Evolutionary conservation across 1,140 invertebrate genomes (phyloP).

Genomic region (Antheraea mylitta): DNA sequence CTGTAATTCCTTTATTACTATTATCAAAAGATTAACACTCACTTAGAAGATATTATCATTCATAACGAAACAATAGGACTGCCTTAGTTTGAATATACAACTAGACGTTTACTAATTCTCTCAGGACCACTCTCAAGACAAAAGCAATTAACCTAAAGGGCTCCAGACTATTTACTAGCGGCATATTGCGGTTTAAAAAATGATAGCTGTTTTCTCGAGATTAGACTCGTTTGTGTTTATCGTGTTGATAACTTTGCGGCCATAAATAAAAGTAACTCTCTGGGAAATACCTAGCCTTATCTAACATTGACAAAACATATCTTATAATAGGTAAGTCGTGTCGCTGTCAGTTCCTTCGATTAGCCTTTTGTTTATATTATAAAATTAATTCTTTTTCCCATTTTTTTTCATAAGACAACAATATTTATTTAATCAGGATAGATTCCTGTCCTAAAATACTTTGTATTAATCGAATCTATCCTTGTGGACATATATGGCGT

Average conservation of each 20-base stretch:
- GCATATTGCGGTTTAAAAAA: conserved; percentile 54
- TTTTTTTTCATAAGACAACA: not conserved
- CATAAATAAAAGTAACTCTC: conserved; percentile 37
- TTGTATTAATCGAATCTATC: too few species aligned
- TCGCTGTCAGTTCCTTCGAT: not conserved
- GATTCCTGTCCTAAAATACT: too few species aligned
- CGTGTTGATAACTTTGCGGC: conserved; percentile 36
- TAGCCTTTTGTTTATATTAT: not conserved
- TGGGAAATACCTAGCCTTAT: conserved; percentile 37
- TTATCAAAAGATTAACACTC: too few species aligned
- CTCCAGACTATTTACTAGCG: conserved; percentile 40
- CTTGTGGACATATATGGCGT: too few species aligned
- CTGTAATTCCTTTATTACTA: too few species aligned
- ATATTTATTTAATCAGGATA: not conserved
- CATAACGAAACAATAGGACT: conserved; percentile 6
- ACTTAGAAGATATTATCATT: conserved; percentile 2
- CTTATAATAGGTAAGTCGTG: conserved; percentile 23
- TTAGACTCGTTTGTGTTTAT: conserved; percentile 43
- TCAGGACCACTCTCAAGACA: conserved; percentile 24
- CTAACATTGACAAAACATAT: conserved; percentile 40
- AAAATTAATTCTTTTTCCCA: not conserved
- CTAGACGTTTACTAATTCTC: conserved; percentile 25
- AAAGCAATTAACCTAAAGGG: conserved; percentile 44
- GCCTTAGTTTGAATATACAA: conserved; percentile 25
- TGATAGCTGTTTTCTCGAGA: conserved; percentile 42